These are phyloP conservation scores for Struthidea cinerea DNA, from an alignment of 2,113 vertebrate genomes.

Conservation along the genomic window DNA sequence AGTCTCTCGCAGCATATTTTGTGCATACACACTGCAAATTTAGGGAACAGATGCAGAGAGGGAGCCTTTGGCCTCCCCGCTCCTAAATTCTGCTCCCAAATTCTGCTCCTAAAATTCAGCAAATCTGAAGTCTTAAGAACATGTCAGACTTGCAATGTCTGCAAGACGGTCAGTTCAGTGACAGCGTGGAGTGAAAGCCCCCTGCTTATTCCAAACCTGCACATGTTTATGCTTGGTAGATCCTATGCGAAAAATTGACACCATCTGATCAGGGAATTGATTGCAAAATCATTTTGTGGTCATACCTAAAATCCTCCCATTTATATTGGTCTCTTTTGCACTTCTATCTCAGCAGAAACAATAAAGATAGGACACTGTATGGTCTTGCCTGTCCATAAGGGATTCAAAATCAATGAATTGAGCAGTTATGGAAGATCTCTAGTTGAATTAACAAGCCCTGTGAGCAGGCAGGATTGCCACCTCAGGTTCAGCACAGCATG, in stretches of 20 bases:
- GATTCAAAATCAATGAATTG: not conserved
- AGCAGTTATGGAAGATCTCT: not conserved
- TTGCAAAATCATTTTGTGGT: not conserved
- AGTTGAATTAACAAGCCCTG: not conserved
- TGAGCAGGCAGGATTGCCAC: not conserved
- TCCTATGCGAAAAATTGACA: not conserved
- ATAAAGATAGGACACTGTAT: not conserved
- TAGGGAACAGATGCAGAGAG: not conserved
- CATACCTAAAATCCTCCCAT: not conserved
- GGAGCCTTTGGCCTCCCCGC: not conserved
- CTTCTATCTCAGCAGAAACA: not conserved
- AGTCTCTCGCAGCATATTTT: not conserved
- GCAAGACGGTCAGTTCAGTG: not conserved
- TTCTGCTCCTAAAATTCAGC: not conserved
- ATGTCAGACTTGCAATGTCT: not conserved
- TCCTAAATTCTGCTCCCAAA: not conserved
- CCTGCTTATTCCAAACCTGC: not conserved
- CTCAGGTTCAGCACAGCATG: not conserved
- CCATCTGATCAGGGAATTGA: not conserved
- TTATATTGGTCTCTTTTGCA: not conserved
- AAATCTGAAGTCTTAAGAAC: not conserved
- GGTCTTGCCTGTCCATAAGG: not conserved
- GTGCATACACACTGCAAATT: not conserved
- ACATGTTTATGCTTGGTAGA: not conserved
- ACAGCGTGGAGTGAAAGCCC: not conserved